phyloP scores from a whole-genome alignment of 2,113 vertebrate genomes.

The Cettia cetti region DNA sequence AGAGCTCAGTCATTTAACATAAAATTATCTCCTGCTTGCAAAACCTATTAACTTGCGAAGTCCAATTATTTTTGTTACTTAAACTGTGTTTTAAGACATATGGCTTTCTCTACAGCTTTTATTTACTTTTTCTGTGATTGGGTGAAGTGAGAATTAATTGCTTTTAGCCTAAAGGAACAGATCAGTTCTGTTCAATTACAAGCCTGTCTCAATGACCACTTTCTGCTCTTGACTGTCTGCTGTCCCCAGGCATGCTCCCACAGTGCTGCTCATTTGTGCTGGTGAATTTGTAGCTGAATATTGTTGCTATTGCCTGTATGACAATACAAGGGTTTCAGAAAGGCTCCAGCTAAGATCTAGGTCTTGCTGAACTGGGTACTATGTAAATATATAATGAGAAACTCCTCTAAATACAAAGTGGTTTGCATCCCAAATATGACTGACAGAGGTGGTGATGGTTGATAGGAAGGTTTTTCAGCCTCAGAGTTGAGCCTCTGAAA shows the following conservation, averaged over 20 bases:
- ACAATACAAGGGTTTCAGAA: neutral
- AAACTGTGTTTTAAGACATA: neutral
- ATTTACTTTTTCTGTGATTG: neutral
- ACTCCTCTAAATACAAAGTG: neutral
- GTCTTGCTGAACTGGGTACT: neutral
- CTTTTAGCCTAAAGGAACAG: neutral
- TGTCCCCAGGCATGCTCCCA: neutral
- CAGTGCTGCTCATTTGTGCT: neutral
- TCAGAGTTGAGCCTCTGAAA: neutral
- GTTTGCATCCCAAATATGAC: neutral
- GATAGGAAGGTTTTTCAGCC: neutral
- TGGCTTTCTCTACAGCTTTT: neutral
- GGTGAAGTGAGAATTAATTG: neutral
- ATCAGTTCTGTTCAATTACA: neutral
- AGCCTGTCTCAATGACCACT: neutral
- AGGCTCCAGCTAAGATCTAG: neutral
- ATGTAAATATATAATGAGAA: neutral
- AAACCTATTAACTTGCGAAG: slow-evolving; percentile 41
- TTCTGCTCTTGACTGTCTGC: neutral
- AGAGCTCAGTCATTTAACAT: slow-evolving; percentile 62
- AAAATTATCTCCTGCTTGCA: slow-evolving; percentile 30
- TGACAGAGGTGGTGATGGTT: neutral
- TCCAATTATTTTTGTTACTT: slow-evolving; percentile 43
- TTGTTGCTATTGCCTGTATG: neutral
- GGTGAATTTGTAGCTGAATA: neutral